phyloP scores from a whole-genome alignment of 2,888 invertebrate genomes.

The Pheosia tremula region DNA sequence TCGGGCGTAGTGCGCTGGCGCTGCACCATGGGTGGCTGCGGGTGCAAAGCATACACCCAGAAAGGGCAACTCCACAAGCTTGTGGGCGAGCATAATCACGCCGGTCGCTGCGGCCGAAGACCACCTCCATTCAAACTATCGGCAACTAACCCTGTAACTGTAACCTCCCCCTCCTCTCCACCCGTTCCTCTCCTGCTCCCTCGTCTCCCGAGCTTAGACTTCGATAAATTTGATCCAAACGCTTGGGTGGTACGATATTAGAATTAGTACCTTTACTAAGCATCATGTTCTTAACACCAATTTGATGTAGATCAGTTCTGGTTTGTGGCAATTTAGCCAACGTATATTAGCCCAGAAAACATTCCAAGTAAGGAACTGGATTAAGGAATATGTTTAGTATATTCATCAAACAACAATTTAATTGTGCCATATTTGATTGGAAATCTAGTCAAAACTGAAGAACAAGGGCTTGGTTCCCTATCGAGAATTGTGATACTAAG shows the following conservation, averaged over 20 bases:
- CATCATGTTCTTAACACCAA: conserved; percentile 9
- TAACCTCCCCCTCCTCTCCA: conserved; percentile 42
- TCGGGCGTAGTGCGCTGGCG: conserved; percentile 80
- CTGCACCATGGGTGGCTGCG: conserved; percentile 80
- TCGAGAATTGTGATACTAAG: conserved; percentile 35
- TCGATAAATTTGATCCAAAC: conserved; percentile 73
- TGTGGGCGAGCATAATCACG: conserved; percentile 78
- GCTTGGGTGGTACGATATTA: conserved; percentile 75
- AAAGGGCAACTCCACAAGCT: conserved; percentile 75
- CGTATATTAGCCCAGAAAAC: not conserved
- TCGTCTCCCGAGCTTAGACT: conserved; percentile 64
- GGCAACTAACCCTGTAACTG: conserved; percentile 23
- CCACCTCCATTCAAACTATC: conserved; percentile 31
- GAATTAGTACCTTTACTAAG: conserved; percentile 11
- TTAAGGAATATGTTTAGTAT: not conserved
- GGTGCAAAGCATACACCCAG: conserved; percentile 79
- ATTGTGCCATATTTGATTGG: conserved; percentile 29
- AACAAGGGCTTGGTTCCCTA: conserved; percentile 28
- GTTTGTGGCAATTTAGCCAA: conserved; percentile 7
- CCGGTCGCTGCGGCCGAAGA: conserved; percentile 68
- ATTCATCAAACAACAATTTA: not conserved
- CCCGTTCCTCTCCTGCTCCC: conserved; percentile 66
- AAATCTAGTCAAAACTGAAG: conserved; percentile 16
- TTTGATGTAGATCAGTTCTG: conserved; percentile 21
- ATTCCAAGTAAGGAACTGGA: not conserved